Evolutionary conservation across 2,888 invertebrate genomes (phyloP).

Genomic region (Nudaria mundana): DNA sequence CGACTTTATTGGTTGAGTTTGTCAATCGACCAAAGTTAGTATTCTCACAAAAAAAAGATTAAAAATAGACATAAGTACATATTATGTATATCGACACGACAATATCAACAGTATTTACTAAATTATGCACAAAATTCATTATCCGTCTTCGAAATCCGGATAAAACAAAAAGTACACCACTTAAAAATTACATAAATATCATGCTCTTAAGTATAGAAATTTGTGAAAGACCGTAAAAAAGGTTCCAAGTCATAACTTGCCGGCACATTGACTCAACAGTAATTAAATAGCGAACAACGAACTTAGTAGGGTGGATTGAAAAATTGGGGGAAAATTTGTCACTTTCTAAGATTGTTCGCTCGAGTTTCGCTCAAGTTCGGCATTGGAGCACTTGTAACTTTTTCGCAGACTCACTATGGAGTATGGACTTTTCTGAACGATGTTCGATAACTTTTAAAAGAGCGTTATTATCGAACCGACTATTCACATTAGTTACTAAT

Average conservation of each 20-base stretch:
- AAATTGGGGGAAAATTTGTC: constrained; percentile 34
- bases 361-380: constrained; percentile 24
- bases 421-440: constrained; percentile 20
- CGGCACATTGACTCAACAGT: constrained; percentile 24
- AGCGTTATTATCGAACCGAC: constrained; percentile 19
- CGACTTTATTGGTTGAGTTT: too few species aligned
- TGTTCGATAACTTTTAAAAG: constrained; percentile 22
- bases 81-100: too few species aligned
- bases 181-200: neutral
- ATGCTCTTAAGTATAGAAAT: neutral
- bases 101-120: too few species aligned
- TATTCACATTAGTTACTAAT: constrained; percentile 15
- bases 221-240: neutral
- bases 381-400: constrained; percentile 19
- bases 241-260: constrained; percentile 11
- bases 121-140: too few species aligned
- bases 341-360: constrained; percentile 29
- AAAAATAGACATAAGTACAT: too few species aligned
- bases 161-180: neutral
- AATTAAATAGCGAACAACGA: constrained; percentile 27
- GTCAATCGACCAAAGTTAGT: too few species aligned
- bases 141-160: too few species aligned
- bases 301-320: constrained; percentile 22
- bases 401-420: constrained; percentile 27
- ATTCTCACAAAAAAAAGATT: too few species aligned